A percentile compares a stretch with the other conserved stretches of the same genome.
These are phyloP conservation scores for Diadegma fenestrale DNA, from an alignment of 2,888 invertebrate species.

Conservation along the genomic window DNA sequence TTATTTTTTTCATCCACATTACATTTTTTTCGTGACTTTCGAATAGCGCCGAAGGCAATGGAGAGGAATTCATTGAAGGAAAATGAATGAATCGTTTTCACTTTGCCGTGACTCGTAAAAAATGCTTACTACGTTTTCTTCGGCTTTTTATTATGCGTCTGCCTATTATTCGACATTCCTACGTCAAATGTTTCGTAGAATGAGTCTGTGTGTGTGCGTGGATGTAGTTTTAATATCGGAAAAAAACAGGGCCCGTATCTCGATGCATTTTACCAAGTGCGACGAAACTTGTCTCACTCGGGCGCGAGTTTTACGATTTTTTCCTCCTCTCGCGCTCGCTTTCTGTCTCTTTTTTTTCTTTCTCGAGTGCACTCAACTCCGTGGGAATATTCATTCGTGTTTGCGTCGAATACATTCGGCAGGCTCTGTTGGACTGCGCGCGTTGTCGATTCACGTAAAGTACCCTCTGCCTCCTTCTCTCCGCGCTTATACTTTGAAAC, in stretches of 20 bases:
- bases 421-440: slow-evolving; percentile 35
- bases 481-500: not conserved
- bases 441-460: slow-evolving; percentile 43
- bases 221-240: slow-evolving; percentile 22
- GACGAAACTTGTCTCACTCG: slow-evolving; percentile 36
- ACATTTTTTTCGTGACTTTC: not conserved
- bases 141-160: not conserved
- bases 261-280: slow-evolving; percentile 48
- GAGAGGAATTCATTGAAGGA: not conserved
- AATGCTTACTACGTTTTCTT: not conserved
- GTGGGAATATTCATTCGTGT: slow-evolving; percentile 58
- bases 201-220: slow-evolving; percentile 10
- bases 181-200: not conserved
- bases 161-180: not conserved
- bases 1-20: too few relatives aligned
- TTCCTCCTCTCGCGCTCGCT: not conserved
- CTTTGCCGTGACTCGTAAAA: not conserved
- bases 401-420: slow-evolving; percentile 46
- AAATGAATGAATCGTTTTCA: slow-evolving; percentile 39
- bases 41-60: not conserved
- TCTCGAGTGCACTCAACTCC: slow-evolving; percentile 53
- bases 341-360: not conserved
- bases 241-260: slow-evolving; percentile 46
- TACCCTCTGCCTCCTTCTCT: slow-evolving; percentile 32
- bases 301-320: slow-evolving; percentile 42